Evolutionary conservation across 1,140 invertebrate species (phyloP).

Genomic region (Dermatophagoides farinae): DNA sequence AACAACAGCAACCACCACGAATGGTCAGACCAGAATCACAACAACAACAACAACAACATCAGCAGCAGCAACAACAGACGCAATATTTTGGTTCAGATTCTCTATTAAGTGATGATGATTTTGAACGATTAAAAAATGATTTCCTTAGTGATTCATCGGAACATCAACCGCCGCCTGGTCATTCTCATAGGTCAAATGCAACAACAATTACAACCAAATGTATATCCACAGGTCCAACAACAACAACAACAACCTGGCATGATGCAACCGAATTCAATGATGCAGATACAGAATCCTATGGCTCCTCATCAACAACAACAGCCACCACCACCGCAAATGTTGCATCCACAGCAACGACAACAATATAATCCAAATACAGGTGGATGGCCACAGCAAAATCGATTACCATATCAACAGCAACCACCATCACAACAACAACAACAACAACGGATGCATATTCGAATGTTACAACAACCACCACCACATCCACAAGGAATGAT

Average conservation of each 20-base stretch:
- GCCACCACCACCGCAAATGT: constrained; percentile 9
- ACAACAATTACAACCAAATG: constrained; percentile 45
- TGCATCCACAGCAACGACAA: constrained; percentile 4
- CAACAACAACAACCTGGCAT: background rate
- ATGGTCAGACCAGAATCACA: background rate
- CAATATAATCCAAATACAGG: background rate
- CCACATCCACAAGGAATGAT: background rate
- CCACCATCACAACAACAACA: background rate
- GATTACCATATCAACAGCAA: background rate
- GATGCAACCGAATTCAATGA: background rate
- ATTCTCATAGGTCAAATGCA: constrained; percentile 35
- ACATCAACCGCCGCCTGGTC: constrained; percentile 14
- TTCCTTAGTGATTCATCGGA: constrained; percentile 5
- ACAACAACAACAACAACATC: background rate
- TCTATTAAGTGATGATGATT: constrained; percentile 47
- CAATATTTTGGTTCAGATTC: constrained; percentile 21
- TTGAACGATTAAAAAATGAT: constrained; percentile 44
- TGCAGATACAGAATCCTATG: background rate
- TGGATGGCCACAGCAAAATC: background rate
- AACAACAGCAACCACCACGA: background rate
- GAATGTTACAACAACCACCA: constrained; percentile 1
- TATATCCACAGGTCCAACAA: constrained; percentile 31
- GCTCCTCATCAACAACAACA: constrained; percentile 16
- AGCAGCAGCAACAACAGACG: background rate
- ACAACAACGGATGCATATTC: background rate